Evolutionary conservation across 2,797 vertebrate species (phyloP).

Genomic region (Nannoperca obscura): DNA sequence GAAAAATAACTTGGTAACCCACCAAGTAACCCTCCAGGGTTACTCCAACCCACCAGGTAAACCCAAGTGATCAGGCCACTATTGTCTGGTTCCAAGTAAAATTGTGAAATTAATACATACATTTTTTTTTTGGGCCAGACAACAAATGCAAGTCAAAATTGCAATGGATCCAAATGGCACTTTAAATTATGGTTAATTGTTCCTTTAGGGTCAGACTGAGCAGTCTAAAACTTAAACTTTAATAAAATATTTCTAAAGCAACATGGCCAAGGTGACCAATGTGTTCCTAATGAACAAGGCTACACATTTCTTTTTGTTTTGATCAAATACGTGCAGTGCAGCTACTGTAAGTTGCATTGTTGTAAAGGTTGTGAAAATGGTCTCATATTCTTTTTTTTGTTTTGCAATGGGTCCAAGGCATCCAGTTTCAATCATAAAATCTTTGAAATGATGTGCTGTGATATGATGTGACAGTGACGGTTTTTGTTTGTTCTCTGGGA

Average conservation of each 20-base stretch:
- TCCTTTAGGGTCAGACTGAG: constrained; percentile 18
- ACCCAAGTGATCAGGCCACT: constrained; percentile 1
- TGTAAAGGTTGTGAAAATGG: constrained; percentile 18
- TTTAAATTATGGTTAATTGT: neutral
- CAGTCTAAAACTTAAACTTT: constrained; percentile 43
- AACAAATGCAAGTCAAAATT: constrained; percentile 82
- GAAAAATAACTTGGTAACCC: neutral
- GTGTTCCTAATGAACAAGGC: constrained; percentile 85
- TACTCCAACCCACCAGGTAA: neutral
- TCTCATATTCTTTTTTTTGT: constrained; percentile 39
- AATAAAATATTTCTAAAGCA: constrained; percentile 81
- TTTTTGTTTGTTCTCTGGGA: neutral
- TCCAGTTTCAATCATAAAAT: constrained; percentile 14
- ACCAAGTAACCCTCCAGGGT: too few species aligned
- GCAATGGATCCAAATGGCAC: constrained; percentile 80
- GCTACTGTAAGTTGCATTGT: constrained; percentile 33
- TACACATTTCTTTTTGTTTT: constrained; percentile 83
- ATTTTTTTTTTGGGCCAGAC: constrained; percentile 74
- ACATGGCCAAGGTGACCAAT: constrained; percentile 86
- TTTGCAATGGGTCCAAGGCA: constrained; percentile 12
- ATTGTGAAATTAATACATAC: constrained; percentile 14
- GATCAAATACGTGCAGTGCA: constrained; percentile 83
- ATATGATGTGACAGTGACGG: neutral
- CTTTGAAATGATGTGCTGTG: constrained; percentile 12
- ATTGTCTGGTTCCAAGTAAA: constrained; percentile 20